Base-by-base conservation (phyloP, 1,140 invertebrate species). In the Tigriopus japonicus region DNA sequence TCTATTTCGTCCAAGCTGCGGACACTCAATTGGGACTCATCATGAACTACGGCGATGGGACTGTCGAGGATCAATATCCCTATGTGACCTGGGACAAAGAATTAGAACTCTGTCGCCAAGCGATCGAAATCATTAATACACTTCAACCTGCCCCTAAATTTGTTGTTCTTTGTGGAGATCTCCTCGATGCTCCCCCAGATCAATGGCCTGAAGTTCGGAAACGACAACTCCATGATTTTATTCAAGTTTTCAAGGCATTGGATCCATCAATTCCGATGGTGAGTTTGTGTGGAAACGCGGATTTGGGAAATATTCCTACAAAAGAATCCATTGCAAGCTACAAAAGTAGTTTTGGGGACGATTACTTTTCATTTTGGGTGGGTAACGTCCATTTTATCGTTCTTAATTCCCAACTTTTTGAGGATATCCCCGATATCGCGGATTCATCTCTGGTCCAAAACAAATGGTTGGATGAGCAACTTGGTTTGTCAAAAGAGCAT, bases 281-380 rank as follows among this genome's bases (percentile, higher is more conserved):
- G 52, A 78, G 76, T 62, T 71, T 79, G 15, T 77, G 77, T 65
- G 78, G 78, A 5, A 79, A 80, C 66, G 78, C 79, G 66, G 78
- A 79, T 64, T 65, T 80, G 10, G 76, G 76, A 1, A 69, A 79
- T 62, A 65, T 60, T 7, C 78, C 78, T 35, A 76, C 74, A 12
- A 43, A 55, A 7, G 60, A 71, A 53, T 67, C 69, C 10, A 64
- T 79, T 21, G 15, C 64, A 52, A 56, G 60, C 23, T 78, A 76
- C 62, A 65, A 68, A 17, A 58, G 68, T 2, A 64, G 68, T 28
- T 79, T 76, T 68, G 77, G 78, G 14, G 73, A 76, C 64, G 78
- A 79, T 67, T 78, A 70, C 63, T 80, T 77, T 65, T 71, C 70
- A 0, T 80, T 79, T 65, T 76, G 72, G 71, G 45, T 60, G 15